phyloP scores from a whole-genome alignment of 92 coral and sea anemone genomes.

The Ricordea florida region DNA sequence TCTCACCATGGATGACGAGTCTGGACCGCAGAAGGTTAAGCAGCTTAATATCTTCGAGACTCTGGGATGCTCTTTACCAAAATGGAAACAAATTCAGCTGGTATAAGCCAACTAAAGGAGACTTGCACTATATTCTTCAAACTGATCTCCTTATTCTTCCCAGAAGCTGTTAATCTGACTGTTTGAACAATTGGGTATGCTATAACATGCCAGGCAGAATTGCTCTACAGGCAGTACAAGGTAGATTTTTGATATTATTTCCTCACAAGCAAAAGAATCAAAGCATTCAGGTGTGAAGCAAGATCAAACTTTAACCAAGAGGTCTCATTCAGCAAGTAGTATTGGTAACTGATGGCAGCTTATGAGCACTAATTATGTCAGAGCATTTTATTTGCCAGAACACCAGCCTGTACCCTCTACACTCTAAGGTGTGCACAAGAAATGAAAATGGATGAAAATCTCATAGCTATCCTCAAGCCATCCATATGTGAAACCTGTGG shows the following conservation, averaged over 20 bases:
- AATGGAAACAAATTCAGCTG: conserved; percentile 16
- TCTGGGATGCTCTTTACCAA: conserved; percentile 48
- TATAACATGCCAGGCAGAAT: conserved; percentile 42
- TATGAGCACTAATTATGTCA: conserved; percentile 59
- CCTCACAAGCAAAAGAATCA: conserved; percentile 61
- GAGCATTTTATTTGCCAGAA: conserved; percentile 46
- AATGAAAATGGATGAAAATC: background rate
- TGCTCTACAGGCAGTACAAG: conserved; percentile 13
- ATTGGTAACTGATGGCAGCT: conserved; percentile 70
- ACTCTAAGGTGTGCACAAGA: background rate
- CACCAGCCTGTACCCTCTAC: no score
- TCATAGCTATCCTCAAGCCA: background rate
- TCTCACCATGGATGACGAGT: conserved; percentile 16
- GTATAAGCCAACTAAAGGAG: no score
- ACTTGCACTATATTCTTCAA: no score
- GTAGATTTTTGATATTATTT: conserved; percentile 49
- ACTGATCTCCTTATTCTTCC: no score
- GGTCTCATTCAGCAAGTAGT: conserved; percentile 41
- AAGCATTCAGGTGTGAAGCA: conserved; percentile 53
- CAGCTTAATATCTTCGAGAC: no score
- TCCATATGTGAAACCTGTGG: background rate
- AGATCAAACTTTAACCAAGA: conserved; percentile 40
- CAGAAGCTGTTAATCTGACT: conserved; percentile 47
- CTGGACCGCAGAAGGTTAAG: conserved; percentile 21
- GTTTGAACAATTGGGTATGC: conserved; percentile 61